Conservation (phyloP, 2,113 vertebrate genomes). For the Abramis brama region DNA sequence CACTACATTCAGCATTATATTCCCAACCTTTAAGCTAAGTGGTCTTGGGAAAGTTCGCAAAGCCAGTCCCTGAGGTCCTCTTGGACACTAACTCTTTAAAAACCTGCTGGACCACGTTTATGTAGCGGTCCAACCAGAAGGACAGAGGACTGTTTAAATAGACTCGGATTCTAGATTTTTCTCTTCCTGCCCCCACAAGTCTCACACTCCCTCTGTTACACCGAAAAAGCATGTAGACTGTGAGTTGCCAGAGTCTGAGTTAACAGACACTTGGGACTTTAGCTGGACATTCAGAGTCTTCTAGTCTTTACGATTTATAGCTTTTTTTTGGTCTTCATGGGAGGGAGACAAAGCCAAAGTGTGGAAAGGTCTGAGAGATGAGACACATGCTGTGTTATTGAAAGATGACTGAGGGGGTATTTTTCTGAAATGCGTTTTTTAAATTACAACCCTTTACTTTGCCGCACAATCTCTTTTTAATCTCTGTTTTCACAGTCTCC, state of each 20-base stretch:
- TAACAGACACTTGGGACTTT: conserved; percentile 6
- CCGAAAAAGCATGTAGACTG: not conserved
- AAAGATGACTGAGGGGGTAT: conserved; percentile 66
- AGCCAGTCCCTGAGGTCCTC: not conserved
- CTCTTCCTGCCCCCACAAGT: conserved; percentile 28
- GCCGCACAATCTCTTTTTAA: not conserved
- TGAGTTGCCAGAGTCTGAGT: conserved; percentile 13
- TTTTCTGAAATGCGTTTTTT: conserved; percentile 69
- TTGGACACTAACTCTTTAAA: conserved; percentile 2
- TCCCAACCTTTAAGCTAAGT: not conserved
- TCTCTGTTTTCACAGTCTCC: not conserved
- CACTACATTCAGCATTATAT: not conserved
- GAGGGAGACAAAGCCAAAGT: conserved; percentile 60
- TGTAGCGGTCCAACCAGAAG: conserved; percentile 16
- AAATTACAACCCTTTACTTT: conserved; percentile 47
- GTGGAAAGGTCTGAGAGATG: conserved; percentile 70
- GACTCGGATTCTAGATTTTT: not conserved
- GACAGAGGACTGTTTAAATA: conserved; percentile 16
- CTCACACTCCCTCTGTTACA: conserved; percentile 23
- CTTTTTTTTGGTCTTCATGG: not conserved
- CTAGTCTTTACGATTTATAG: not conserved
- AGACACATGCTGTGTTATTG: conserved; percentile 71
- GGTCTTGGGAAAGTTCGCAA: conserved; percentile 4
- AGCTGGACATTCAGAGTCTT: conserved; percentile 18
- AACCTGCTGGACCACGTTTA: conserved; percentile 40